Evolutionary conservation across 2,888 invertebrate species (phyloP).

Genomic region (Plemyria rubiginata): DNA sequence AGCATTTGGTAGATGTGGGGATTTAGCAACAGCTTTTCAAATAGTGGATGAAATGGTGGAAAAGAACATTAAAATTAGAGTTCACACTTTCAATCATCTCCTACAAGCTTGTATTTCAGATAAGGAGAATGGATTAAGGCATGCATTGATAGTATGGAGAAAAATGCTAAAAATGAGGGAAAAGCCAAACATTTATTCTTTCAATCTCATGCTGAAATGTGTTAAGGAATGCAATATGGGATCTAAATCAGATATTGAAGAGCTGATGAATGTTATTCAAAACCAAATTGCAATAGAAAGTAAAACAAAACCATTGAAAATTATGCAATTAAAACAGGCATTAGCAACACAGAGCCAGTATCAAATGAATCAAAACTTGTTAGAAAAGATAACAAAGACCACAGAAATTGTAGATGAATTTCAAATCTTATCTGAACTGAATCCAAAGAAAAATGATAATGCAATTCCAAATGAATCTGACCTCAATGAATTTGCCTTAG

Average conservation of each 20-base stretch:
- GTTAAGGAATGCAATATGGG: constrained; percentile 93
- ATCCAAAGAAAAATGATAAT: constrained; percentile 10
- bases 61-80: constrained; percentile 85
- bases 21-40: constrained; percentile 90
- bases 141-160: constrained; percentile 94
- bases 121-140: constrained; percentile 90
- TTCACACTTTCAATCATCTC: constrained; percentile 91
- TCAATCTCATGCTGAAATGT: constrained; percentile 92
- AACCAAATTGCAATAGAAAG: constrained; percentile 51
- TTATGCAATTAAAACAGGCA: constrained; percentile 33
- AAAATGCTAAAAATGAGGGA: constrained; percentile 89
- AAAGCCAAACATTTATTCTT: constrained; percentile 89
- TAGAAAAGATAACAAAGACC: background rate
- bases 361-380: background rate
- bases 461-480: constrained; percentile 1
- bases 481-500: constrained; percentile 4
- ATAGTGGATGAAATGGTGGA: constrained; percentile 93
- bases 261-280: constrained; percentile 71
- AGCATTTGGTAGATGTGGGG: constrained; percentile 94
- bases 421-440: constrained; percentile 10
- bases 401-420: constrained; percentile 5
- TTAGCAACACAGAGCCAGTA: background rate
- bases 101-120: constrained; percentile 94
- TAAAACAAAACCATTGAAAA: constrained; percentile 38
- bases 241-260: constrained; percentile 83